Conservation (phyloP, 92 coral and sea anemone genomes). For the Parazoanthus swiftii region DNA sequence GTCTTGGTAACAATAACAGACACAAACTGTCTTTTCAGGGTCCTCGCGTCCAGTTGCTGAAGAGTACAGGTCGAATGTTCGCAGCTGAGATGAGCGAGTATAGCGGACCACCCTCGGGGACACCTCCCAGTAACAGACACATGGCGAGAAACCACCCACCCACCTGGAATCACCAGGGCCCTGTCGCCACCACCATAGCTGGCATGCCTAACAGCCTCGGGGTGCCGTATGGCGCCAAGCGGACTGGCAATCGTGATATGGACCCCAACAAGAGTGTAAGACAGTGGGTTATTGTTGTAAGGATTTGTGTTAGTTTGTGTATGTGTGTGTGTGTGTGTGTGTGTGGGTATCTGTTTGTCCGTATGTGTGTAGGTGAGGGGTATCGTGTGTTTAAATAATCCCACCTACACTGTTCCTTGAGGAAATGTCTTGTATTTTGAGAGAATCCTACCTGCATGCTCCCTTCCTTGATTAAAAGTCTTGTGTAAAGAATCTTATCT, state of each 20-base stretch:
- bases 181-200: conserved; percentile 33
- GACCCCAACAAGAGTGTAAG: conserved; percentile 45
- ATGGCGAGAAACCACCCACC: conserved; percentile 41
- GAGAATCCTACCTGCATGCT: no score
- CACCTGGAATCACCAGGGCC: conserved; percentile 38
- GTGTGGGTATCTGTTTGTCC: no score
- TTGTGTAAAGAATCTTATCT: no score
- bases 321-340: no score
- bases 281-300: neutral
- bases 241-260: conserved; percentile 38
- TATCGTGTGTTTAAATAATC: no score
- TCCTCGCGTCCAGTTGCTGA: conserved; percentile 38
- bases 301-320: no score
- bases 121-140: conserved; percentile 38
- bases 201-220: conserved; percentile 32
- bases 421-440: no score
- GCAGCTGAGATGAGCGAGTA: conserved; percentile 29
- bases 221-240: conserved; percentile 18
- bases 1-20: neutral
- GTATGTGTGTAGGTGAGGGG: no score
- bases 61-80: conserved; percentile 18
- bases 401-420: no score
- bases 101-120: conserved; percentile 19
- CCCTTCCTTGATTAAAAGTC: no score
- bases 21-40: neutral